phyloP scores from a whole-genome alignment of 2,888 invertebrate genomes.

The Phasia obesa region DNA sequence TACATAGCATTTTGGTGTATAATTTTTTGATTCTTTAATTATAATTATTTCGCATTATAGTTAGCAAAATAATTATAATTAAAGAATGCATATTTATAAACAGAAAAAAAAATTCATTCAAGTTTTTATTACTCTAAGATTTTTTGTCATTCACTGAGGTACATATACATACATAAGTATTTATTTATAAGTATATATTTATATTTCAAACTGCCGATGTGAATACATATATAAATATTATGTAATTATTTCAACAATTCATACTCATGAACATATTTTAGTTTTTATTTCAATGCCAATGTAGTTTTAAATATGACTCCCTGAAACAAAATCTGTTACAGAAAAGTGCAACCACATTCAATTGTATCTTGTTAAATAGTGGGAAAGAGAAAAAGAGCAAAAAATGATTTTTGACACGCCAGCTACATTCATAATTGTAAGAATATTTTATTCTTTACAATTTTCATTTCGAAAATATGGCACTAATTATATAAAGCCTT shows the following conservation, averaged over 20 bases:
- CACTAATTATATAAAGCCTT: slow-evolving; percentile 64
- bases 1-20: too few species aligned
- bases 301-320: background rate
- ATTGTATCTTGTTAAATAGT: slow-evolving; percentile 26
- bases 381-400: slow-evolving; percentile 12
- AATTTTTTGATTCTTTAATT: too few species aligned
- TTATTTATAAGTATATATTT: background rate
- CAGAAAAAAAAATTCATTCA: too few species aligned
- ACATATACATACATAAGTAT: too few species aligned
- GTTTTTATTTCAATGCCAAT: slow-evolving; percentile 67
- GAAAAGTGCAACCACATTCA: slow-evolving; percentile 41
- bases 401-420: slow-evolving; percentile 49
- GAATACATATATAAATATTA: slow-evolving; percentile 48
- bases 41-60: too few species aligned
- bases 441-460: slow-evolving; percentile 8
- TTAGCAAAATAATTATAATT: background rate
- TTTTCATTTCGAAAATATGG: slow-evolving; percentile 45
- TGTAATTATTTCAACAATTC: slow-evolving; percentile 61
- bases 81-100: too few species aligned
- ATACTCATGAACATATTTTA: slow-evolving; percentile 42
- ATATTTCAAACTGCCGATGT: slow-evolving; percentile 11
- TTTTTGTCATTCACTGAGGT: background rate
- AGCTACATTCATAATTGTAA: slow-evolving; percentile 29
- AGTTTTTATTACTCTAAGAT: background rate
- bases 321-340: slow-evolving; percentile 31